A percentile compares a stretch with the other conserved stretches of the same genome.
phyloP scores from a whole-genome alignment of 2,888 invertebrate genomes.

The Notocelia uddmanniana region DNA sequence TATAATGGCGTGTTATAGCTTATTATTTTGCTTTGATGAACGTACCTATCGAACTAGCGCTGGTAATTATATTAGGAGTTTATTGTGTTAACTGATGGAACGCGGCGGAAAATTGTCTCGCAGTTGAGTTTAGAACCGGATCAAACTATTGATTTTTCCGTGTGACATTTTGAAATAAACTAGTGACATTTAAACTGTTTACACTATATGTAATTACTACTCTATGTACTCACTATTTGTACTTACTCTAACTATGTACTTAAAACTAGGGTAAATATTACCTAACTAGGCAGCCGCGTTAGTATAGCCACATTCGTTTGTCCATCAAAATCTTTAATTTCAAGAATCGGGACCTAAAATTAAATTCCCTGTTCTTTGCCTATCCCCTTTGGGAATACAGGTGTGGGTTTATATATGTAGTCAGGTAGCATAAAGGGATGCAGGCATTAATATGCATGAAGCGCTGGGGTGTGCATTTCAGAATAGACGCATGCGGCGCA shows the following conservation, averaged over 20 bases:
- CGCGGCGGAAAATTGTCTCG: constrained; percentile 14
- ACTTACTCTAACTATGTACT: too few relatives aligned
- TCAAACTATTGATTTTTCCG: neutral
- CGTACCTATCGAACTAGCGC: constrained; percentile 2
- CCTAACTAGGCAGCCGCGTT: too few relatives aligned
- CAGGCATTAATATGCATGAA: constrained; percentile 19
- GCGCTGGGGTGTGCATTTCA: constrained; percentile 11
- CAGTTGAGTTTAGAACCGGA: constrained; percentile 5
- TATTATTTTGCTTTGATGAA: constrained; percentile 7
- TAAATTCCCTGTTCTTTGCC: too few relatives aligned
- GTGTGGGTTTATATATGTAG: too few relatives aligned
- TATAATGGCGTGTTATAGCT: neutral
- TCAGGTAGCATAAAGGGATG: neutral
- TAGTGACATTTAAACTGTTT: neutral
- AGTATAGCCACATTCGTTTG: too few relatives aligned
- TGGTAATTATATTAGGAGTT: constrained; percentile 16
- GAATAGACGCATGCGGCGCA: constrained; percentile 6
- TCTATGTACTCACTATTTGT: too few relatives aligned
- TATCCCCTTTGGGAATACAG: too few relatives aligned
- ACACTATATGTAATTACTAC: too few relatives aligned
- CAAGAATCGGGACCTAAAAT: too few relatives aligned
- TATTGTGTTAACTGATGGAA: constrained; percentile 19
- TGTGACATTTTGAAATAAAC: neutral
- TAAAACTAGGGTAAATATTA: too few relatives aligned
- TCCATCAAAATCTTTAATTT: too few relatives aligned